These are phyloP conservation scores for Poeciliopsis presidionis DNA, from an alignment of 2,797 vertebrate species.

Conservation along the genomic window DNA sequence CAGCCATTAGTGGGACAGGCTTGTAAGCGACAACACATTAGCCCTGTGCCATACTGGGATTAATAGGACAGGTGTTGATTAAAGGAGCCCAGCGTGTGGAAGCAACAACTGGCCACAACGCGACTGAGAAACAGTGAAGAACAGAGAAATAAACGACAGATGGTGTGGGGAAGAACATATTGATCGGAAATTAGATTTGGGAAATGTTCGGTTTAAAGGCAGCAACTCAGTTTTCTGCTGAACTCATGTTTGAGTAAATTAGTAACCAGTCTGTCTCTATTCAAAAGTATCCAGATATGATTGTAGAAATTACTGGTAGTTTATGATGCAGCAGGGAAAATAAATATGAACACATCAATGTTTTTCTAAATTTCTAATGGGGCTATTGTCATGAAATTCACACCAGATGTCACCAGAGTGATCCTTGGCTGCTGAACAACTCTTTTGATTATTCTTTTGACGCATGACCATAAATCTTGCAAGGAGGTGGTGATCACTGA, in stretches of 20 bases:
- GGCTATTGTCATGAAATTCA: background rate
- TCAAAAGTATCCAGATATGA: slow-evolving; percentile 14
- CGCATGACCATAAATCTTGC: background rate
- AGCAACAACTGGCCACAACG: slow-evolving; percentile 77
- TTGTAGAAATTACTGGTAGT: background rate
- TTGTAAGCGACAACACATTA: slow-evolving; percentile 81
- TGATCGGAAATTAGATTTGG: slow-evolving; percentile 80
- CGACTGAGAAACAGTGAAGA: slow-evolving; percentile 47
- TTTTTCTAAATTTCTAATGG: background rate
- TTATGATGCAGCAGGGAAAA: background rate
- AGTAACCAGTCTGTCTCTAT: slow-evolving; percentile 18
- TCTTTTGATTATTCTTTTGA: background rate
- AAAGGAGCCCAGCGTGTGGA: slow-evolving; percentile 78
- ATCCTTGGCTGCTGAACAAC: background rate
- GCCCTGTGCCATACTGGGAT: slow-evolving; percentile 77
- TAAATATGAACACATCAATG: background rate
- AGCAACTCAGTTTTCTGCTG: slow-evolving; percentile 22
- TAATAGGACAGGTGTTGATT: slow-evolving; percentile 88
- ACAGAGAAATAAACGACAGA: slow-evolving; percentile 65
- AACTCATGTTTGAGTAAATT: slow-evolving; percentile 34
- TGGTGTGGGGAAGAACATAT: slow-evolving; percentile 76
- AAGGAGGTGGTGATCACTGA: background rate
- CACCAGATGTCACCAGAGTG: background rate
- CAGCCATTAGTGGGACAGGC: slow-evolving; percentile 78
- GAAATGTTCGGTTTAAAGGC: slow-evolving; percentile 60